Conservation (phyloP, 2,888 invertebrate genomes). For the Ophioninae sp. region DNA sequence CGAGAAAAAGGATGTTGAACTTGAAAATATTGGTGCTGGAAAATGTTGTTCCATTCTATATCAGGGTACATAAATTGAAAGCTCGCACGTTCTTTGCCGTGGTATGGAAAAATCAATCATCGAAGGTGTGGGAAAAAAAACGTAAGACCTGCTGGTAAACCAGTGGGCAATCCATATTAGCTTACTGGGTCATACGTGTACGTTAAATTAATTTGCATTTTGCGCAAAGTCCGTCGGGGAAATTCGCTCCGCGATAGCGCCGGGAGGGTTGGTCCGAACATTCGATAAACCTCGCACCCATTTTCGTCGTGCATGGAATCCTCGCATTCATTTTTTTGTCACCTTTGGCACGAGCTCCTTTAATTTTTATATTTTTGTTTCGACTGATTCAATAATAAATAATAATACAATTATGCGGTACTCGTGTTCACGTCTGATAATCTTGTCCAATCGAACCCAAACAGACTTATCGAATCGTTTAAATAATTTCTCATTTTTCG, state of each 20-base stretch:
- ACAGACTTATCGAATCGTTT: too few species aligned
- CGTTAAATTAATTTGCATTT: conserved; percentile 67
- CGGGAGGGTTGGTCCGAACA: conserved; percentile 57
- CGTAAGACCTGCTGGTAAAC: background rate
- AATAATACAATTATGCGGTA: too few species aligned
- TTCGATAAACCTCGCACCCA: conserved; percentile 63
- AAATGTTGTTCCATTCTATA: background rate
- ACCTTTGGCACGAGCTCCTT: conserved; percentile 28
- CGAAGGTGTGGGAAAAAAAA: conserved; percentile 54
- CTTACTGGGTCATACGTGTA: conserved; percentile 47
- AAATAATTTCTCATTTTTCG: too few species aligned
- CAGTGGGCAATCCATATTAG: background rate
- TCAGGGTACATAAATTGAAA: conserved; percentile 39
- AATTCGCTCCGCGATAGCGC: conserved; percentile 24
- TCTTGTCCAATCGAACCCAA: too few species aligned
- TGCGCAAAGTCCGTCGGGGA: conserved; percentile 31
- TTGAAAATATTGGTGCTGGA: conserved; percentile 5
- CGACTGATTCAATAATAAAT: background rate
- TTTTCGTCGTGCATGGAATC: conserved; percentile 56
- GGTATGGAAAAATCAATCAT: conserved; percentile 64
- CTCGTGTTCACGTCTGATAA: too few species aligned
- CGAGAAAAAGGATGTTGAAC: background rate
- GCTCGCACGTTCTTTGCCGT: conserved; percentile 52
- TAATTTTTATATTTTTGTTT: conserved; percentile 49
- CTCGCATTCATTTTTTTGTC: conserved; percentile 63